These are phyloP conservation scores for Electrona antarctica DNA, from an alignment of 2,113 vertebrate genomes.

Conservation along the genomic window DNA sequence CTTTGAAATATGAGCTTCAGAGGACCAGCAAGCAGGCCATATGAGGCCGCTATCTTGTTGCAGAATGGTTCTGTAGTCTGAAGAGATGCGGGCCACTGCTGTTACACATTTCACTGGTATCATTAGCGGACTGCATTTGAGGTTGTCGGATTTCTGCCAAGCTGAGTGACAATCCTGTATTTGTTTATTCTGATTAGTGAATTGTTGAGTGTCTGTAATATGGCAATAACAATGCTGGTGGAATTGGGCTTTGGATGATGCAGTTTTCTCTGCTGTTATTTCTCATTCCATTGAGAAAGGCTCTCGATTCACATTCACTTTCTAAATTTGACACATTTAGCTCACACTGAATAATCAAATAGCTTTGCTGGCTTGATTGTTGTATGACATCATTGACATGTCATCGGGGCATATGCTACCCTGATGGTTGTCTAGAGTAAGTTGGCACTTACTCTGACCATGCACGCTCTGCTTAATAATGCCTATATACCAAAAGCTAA, in stretches of 20 bases:
- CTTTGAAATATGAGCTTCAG: constrained; percentile 28
- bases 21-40: constrained; percentile 29
- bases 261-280: constrained; percentile 36
- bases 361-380: background rate
- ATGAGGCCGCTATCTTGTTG: background rate
- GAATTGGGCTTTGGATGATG: constrained; percentile 44
- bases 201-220: constrained; percentile 61
- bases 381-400: background rate
- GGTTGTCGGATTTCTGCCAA: constrained; percentile 64
- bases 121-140: constrained; percentile 51
- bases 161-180: constrained; percentile 66
- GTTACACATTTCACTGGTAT: constrained; percentile 50
- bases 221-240: constrained; percentile 61
- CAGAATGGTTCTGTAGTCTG: constrained; percentile 29
- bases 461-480: no score
- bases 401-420: constrained; percentile 25
- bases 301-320: no score
- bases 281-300: constrained; percentile 45
- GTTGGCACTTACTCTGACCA: no score
- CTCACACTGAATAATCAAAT: constrained; percentile 10
- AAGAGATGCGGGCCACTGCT: constrained; percentile 53
- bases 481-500: no score
- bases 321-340: background rate
- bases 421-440: no score
- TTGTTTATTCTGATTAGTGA: constrained; percentile 67